Evolutionary conservation across 2,113 vertebrate species (phyloP).

Genomic region (Mesoclemmys tuberculata): DNA sequence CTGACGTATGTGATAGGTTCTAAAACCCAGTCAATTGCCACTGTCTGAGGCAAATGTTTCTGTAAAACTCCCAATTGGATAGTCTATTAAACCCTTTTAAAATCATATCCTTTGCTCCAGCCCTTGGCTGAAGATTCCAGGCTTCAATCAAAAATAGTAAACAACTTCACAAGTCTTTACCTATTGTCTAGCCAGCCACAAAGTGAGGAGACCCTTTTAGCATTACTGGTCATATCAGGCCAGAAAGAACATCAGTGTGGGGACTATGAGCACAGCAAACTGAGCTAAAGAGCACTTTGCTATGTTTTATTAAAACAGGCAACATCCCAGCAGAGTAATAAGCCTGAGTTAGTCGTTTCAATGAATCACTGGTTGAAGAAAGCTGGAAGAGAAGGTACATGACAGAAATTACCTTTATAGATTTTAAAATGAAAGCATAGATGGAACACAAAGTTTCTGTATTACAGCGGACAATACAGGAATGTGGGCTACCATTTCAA

Average conservation of each 20-base stretch:
- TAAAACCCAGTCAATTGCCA: background rate
- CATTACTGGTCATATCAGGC: background rate
- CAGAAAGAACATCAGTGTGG: background rate
- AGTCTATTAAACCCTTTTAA: background rate
- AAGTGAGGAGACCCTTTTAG: background rate
- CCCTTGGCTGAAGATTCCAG: background rate
- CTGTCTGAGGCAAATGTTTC: background rate
- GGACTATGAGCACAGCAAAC: background rate
- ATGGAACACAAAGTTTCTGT: background rate
- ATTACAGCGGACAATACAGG: background rate
- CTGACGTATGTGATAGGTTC: background rate
- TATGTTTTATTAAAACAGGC: conserved; percentile 44
- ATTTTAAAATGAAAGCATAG: background rate
- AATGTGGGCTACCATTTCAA: background rate
- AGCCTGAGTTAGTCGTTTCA: background rate
- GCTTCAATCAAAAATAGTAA: background rate
- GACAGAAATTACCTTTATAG: background rate
- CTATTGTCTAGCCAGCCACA: background rate
- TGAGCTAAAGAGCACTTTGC: background rate
- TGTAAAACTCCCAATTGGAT: background rate
- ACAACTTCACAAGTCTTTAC: background rate
- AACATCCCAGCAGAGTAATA: conserved; percentile 32
- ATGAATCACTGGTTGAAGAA: conserved; percentile 5
- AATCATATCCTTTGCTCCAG: background rate
- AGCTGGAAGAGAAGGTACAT: conserved; percentile 14